Evolutionary conservation across 2,113 vertebrate genomes (phyloP).

Genomic region (Dasyurus viverrinus): DNA sequence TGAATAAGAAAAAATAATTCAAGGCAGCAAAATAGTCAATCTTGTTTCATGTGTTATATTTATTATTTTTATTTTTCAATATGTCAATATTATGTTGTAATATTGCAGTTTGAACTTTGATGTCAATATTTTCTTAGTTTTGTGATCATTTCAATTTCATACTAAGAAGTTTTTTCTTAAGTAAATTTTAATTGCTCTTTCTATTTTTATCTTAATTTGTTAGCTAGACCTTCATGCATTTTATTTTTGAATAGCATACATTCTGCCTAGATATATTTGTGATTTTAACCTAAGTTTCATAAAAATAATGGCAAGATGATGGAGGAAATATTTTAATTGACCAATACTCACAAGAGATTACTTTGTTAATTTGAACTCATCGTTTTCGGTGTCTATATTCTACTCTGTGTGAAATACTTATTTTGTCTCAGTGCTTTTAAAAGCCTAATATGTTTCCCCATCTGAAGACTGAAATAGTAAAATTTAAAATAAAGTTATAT

Average conservation of each 20-base stretch:
- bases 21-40: neutral
- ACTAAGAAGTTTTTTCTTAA: neutral
- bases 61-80: neutral
- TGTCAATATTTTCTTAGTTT: neutral
- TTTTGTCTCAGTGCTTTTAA: neutral
- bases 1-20: neutral
- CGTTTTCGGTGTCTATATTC: neutral
- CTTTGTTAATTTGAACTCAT: neutral
- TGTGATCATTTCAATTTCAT: neutral
- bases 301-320: neutral
- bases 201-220: neutral
- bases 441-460: neutral
- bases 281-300: neutral
- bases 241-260: neutral
- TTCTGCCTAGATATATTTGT: neutral
- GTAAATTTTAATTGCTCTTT: neutral
- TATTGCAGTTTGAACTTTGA: neutral
- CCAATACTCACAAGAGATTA: neutral
- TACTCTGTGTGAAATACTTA: neutral
- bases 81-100: neutral
- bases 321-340: neutral
- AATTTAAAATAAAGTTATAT: neutral
- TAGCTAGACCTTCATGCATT: neutral
- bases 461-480: neutral
- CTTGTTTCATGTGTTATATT: neutral